These are phyloP conservation scores for Pelagia noctiluca DNA, from an alignment of 30 jellyfish, hydroid and myxozoan genomes.

Conservation along the genomic window DNA sequence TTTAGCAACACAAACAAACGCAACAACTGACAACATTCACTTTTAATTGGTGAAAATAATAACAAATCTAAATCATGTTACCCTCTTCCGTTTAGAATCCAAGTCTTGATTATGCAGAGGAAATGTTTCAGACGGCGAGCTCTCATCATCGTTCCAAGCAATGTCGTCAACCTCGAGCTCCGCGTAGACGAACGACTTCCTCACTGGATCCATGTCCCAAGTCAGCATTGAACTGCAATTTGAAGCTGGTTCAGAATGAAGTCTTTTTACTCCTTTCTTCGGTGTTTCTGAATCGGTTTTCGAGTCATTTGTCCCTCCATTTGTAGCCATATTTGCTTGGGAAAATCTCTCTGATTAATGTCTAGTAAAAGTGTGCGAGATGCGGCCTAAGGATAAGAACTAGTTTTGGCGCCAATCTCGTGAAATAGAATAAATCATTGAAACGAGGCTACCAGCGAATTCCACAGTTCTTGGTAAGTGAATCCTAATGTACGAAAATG, in stretches of 20 bases:
- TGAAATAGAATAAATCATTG: too few species aligned
- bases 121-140: too few species aligned
- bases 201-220: background rate
- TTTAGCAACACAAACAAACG: background rate
- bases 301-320: background rate
- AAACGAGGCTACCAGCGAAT: too few species aligned
- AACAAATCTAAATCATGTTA: background rate
- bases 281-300: background rate
- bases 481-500: too few species aligned
- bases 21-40: background rate
- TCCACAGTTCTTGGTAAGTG: too few species aligned
- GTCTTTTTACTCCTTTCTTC: background rate
- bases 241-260: too few species aligned
- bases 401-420: too few species aligned
- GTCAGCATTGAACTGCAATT: background rate
- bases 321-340: too few species aligned
- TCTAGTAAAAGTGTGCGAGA: background rate
- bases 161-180: conserved; percentile 7
- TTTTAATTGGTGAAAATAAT: too few species aligned
- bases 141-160: conserved; percentile 4
- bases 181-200: background rate
- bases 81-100: background rate
- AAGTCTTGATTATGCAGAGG: too few species aligned
- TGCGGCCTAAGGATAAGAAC: background rate
- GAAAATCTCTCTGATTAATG: background rate